These are phyloP conservation scores for Drosophila nr. medialis DNA, from an alignment of 2,888 invertebrate species.

Conservation along the genomic window DNA sequence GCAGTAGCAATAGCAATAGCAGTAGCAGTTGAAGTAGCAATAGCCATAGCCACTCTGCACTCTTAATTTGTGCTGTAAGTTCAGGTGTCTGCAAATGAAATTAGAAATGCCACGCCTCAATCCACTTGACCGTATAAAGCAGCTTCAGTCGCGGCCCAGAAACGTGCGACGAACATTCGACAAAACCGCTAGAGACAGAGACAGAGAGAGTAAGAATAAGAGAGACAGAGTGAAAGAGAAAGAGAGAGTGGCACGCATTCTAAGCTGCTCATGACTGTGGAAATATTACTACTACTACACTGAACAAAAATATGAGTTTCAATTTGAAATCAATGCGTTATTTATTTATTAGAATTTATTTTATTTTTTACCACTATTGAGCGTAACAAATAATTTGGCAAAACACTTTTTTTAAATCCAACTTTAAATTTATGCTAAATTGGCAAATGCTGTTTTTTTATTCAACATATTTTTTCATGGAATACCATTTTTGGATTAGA, in stretches of 20 bases:
- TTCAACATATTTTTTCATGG: not conserved
- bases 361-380: not conserved
- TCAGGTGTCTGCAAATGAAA: constrained; percentile 64
- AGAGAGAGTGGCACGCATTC: constrained; percentile 13
- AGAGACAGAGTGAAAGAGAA: not conserved
- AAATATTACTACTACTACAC: constrained; percentile 9
- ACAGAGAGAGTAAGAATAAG: not conserved
- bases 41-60: not conserved
- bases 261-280: constrained; percentile 28
- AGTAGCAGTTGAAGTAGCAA: constrained; percentile 24
- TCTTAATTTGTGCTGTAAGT: constrained; percentile 11
- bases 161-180: constrained; percentile 59
- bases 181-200: constrained; percentile 34
- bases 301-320: not conserved
- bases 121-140: constrained; percentile 52
- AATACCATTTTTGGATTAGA: not conserved
- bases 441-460: not conserved
- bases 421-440: not conserved
- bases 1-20: constrained; percentile 1
- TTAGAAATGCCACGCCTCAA: constrained; percentile 51
- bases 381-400: not conserved
- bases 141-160: constrained; percentile 46
- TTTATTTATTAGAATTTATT: not conserved
- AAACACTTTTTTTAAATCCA: not conserved
- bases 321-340: not conserved